phyloP scores from a whole-genome alignment of 1,140 invertebrate species.

The Habropoda laboriosa region DNA sequence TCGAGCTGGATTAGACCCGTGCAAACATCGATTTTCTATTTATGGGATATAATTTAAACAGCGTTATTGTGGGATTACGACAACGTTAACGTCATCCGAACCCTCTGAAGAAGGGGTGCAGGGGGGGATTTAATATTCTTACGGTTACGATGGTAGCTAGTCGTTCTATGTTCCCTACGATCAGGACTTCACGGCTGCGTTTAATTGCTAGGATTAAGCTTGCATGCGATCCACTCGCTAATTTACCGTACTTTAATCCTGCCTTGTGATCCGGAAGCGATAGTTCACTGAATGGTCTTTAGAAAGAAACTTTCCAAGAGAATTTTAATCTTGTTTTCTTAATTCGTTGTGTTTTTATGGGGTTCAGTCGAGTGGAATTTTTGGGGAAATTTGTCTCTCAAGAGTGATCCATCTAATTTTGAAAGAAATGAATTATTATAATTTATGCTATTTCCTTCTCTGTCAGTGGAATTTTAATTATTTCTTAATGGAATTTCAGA shows the following conservation, averaged over 20 bases:
- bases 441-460: too few relatives aligned
- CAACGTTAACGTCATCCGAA: slow-evolving; percentile 15
- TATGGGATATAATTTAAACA: slow-evolving; percentile 57
- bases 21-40: slow-evolving; percentile 60
- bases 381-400: too few relatives aligned
- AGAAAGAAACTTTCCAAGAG: too few relatives aligned
- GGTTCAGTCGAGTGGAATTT: too few relatives aligned
- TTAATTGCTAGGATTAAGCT: slow-evolving; percentile 18
- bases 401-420: too few relatives aligned
- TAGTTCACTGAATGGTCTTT: too few relatives aligned
- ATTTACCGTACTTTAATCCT: background rate
- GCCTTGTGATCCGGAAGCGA: background rate
- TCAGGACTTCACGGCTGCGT: background rate
- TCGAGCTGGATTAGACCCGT: slow-evolving; percentile 30
- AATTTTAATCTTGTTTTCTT: too few relatives aligned
- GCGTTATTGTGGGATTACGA: slow-evolving; percentile 37
- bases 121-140: slow-evolving; percentile 24
- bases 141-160: background rate
- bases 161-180: background rate
- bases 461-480: too few relatives aligned
- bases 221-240: background rate
- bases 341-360: too few relatives aligned
- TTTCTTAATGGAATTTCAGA: too few relatives aligned
- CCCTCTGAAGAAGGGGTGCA: too few relatives aligned
- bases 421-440: too few relatives aligned